Base-by-base conservation (phyloP, 2,888 invertebrate genomes). In the Drosophila kambysellisi region DNA sequence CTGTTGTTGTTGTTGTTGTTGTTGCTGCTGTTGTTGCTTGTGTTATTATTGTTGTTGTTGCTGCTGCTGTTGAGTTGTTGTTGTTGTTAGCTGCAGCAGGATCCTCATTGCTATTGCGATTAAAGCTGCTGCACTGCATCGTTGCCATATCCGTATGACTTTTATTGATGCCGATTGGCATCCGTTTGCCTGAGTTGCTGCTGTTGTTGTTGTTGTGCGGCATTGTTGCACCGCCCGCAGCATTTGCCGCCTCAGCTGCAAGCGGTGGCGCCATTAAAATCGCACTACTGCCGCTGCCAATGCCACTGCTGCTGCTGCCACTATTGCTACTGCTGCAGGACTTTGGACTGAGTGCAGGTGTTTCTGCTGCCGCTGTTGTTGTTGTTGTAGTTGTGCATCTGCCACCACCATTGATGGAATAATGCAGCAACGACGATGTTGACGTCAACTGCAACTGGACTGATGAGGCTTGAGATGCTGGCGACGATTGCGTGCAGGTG, bases 41-140 rank as follows among this genome's bases (percentile, higher is more conserved):
- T 30, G 64, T 29, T 41, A 67, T 25, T 60, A 65, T 48, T 48
- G 76, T 25, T 48, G 74, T n/a, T 48, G 74, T n/a, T 15, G 57
- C 33, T 9, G 32, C 32, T 32, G 52, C 37, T 50, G 61, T 32
- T 1, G 48, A 25, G n/a, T 46, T 46, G 46, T 25, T 25, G 4
- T 20, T 46, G 46, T 46, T 46, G 46, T 57, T 46, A 29, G 67
- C 25, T 0, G 53, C 53, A 5, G 68, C 51, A 0, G 53, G 20
- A 25, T 62, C 68, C 15, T 75, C 67, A 43, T 53, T 68, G 41
- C 56, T 56, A 41, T 52, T 67, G 4, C 65, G 50, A 48, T 48
- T 71, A 50, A 66, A 71, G 57, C 48, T 76, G 80, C 68, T 78
- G 74, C 75, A 73, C 46, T 82, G 77, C 81, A 78, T 82, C 52